Conservation (phyloP, 2,888 invertebrate species). For the Kryphioiulus occultus region DNA sequence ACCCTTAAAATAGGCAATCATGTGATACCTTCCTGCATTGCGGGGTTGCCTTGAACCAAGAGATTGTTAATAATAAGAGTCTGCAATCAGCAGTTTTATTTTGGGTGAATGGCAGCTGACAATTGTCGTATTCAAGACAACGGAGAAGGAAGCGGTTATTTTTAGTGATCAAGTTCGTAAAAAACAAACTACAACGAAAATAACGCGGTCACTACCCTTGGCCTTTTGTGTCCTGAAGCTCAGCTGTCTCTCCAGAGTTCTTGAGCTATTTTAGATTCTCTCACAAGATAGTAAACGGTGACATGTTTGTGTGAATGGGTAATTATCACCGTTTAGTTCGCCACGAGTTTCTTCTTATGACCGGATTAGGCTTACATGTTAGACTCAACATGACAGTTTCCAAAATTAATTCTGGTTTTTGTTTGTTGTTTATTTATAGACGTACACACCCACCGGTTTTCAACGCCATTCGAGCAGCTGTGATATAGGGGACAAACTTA, state of each 20-base stretch:
- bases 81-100: background rate
- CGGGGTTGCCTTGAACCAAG: background rate
- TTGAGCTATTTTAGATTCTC: background rate
- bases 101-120: background rate
- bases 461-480: conserved; percentile 70
- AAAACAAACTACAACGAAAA: background rate
- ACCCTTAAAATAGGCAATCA: background rate
- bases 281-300: background rate
- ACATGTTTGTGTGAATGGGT: background rate
- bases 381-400: background rate
- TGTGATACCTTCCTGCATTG: background rate
- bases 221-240: background rate
- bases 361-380: background rate
- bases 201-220: conserved; percentile 5
- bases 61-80: background rate
- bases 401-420: conserved; percentile 22
- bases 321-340: too few species aligned
- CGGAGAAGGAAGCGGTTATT: background rate
- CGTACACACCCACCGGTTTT: conserved; percentile 70
- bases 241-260: background rate
- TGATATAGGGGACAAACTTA: conserved; percentile 69
- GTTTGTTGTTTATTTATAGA: background rate
- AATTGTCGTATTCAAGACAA: background rate
- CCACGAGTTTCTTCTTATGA: background rate
- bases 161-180: background rate